Percentiles rank a stretch among this genome's conserved stretches.
Evolutionary conservation across 2,797 vertebrate genomes (phyloP).

Genomic region (Phataginus tricuspis): DNA sequence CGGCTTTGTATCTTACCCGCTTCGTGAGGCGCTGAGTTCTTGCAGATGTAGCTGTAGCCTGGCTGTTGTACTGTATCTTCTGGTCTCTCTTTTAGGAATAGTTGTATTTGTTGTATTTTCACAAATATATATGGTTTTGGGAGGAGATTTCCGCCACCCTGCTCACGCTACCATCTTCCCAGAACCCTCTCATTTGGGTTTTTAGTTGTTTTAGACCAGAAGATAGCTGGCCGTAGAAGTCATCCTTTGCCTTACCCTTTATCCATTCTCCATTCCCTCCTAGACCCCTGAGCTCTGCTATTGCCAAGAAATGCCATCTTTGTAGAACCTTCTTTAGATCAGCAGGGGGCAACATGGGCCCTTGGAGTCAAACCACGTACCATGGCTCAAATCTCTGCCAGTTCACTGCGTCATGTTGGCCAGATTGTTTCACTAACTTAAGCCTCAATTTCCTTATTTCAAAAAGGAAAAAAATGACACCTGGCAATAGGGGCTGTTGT

Average conservation of each 20-base stretch:
- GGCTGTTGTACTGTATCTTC: no score
- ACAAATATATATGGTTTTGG: no score
- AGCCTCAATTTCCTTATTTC: slow-evolving; percentile 34
- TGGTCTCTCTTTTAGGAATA: no score
- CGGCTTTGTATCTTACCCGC: no score
- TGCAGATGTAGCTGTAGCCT: no score
- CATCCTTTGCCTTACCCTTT: neutral
- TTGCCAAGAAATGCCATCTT: neutral
- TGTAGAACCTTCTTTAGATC: neutral
- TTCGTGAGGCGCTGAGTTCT: no score
- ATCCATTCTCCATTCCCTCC: neutral
- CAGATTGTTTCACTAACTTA: slow-evolving; percentile 27
- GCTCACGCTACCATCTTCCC: no score
- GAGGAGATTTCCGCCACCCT: no score
- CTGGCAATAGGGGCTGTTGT: neutral
- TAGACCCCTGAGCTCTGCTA: neutral
- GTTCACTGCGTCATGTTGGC: neutral
- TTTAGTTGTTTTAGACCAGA: slow-evolving; percentile 5
- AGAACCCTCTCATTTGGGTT: no score
- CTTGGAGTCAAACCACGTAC: neutral
- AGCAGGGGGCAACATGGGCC: neutral
- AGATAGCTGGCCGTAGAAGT: neutral
- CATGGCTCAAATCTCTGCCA: neutral
- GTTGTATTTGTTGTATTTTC: no score
- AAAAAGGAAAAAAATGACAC: neutral